These are phyloP conservation scores for Apostichopus leukothele DNA, from an alignment of 53 echinoderm and acorn worm species.

Conservation along the genomic window DNA sequence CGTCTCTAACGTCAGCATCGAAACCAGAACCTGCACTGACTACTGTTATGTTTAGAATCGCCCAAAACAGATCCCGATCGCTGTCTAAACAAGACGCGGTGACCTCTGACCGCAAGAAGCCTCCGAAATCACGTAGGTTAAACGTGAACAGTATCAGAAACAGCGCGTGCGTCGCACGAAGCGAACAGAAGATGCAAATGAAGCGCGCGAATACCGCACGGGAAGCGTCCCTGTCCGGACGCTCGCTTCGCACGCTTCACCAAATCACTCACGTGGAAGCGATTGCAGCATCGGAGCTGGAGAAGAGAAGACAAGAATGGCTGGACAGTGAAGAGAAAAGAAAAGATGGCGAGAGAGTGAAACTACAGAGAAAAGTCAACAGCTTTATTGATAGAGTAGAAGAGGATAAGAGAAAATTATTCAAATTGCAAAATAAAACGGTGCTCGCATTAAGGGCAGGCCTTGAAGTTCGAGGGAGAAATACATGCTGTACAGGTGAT, in stretches of 20 bases:
- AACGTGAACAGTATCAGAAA: constrained; percentile 37
- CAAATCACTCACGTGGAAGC: constrained; percentile 55
- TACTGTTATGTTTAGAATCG: constrained; percentile 12
- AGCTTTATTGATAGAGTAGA: constrained; percentile 33
- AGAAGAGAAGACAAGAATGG: constrained; percentile 38
- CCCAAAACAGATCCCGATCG: background rate
- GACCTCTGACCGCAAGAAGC: background rate
- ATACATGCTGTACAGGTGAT: too few relatives aligned
- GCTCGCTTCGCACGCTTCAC: constrained; percentile 50
- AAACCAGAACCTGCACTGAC: background rate
- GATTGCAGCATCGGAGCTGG: constrained; percentile 48
- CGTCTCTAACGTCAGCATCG: background rate
- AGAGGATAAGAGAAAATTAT: constrained; percentile 15
- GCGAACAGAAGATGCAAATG: background rate
- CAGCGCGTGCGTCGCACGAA: constrained; percentile 9
- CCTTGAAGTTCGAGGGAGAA: background rate
- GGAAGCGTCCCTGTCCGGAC: constrained; percentile 47
- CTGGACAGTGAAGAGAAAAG: constrained; percentile 22
- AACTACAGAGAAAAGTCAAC: constrained; percentile 34
- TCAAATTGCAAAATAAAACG: background rate
- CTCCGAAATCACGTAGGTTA: background rate
- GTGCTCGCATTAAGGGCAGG: background rate
- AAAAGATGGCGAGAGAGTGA: background rate
- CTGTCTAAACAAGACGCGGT: background rate
- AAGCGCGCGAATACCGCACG: background rate